Base-by-base conservation (phyloP, 2,888 invertebrate genomes). In the Lasioglossum lativentre region DNA sequence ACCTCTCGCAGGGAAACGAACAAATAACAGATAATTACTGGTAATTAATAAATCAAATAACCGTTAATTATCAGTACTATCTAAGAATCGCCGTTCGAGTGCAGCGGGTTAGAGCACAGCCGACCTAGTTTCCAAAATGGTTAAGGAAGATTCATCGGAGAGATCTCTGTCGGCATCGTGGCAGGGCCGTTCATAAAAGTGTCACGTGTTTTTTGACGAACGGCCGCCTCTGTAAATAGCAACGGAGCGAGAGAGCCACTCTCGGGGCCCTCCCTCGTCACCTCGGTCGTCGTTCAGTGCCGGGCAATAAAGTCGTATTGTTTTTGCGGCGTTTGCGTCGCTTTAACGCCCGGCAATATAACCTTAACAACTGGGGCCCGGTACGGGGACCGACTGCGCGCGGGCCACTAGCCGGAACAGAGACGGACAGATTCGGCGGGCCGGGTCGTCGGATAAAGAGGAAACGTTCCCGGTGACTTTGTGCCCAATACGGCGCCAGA, bases 261-360 rank as follows among this genome's bases (percentile, higher is more conserved):
- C 71, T 42, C 19, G n/a, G 10, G 80, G 34, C 74, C 42, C 47
- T 73, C 72, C 23, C 74, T 80, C 78, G 81, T 70, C 79, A 73
- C 81, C 71, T 74, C 71, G 75, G 78, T 73, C 38, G 34, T 23
- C 34, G 74, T 79, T 71, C 75, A 63, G 47, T 34, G 56, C 79
- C 82, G 87, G 87, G 92, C 92, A 93, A 94, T 95, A 95, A 94
- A 95, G 91, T 87, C 89, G 89, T 91, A 94, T 93, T 94, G 94
- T 94, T 94, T 94, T 94, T 93, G 93, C 90, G 92, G 91, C 92
- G 91, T 90, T 92, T 86, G 90, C 88, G 88, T 90, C 91, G 92
- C 90, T 94, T 93, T 94, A 93, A 94, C 92, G 89, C 91, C 90
- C 90, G 91, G 94, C 93, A 93, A 92, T 94, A 94, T 94, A 94